These are phyloP conservation scores for Pollicipes pollicipes DNA, from an alignment of 1,140 invertebrate genomes.

Conservation along the genomic window DNA sequence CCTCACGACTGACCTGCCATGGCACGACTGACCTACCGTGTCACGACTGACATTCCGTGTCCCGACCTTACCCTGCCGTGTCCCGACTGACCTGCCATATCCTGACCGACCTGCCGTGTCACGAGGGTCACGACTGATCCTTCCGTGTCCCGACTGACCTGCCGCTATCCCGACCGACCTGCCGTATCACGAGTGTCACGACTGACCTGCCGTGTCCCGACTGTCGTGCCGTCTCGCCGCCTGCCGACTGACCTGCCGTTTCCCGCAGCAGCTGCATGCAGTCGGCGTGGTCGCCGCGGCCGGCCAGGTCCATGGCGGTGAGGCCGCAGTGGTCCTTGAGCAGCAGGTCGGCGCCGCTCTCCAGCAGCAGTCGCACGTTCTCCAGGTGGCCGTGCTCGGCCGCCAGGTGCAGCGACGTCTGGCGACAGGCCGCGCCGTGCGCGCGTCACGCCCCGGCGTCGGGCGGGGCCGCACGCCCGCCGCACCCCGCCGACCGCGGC, in stretches of 20 bases:
- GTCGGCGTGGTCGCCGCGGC: conserved; percentile 45
- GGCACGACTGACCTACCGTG: too few species aligned
- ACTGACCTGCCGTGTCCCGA: not conserved
- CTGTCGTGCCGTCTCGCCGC: too few species aligned
- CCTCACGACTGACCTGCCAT: too few species aligned
- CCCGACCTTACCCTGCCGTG: too few species aligned
- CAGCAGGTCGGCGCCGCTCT: conserved; percentile 44
- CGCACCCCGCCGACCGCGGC: too few species aligned
- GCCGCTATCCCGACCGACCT: not conserved
- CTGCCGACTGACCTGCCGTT: conserved; percentile 39
- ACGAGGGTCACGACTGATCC: too few species aligned
- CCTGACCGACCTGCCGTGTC: too few species aligned
- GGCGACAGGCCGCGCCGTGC: conserved; percentile 20
- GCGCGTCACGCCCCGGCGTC: too few species aligned
- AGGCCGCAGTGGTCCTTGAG: conserved; percentile 44
- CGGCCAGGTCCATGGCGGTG: conserved; percentile 53
- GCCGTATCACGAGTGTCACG: not conserved
- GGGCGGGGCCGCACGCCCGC: too few species aligned
- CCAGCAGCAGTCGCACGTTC: conserved; percentile 47
- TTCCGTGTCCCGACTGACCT: too few species aligned
- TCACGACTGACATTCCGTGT: too few species aligned
- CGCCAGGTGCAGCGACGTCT: conserved; percentile 62
- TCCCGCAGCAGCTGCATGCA: conserved; percentile 46
- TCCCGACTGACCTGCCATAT: not conserved
- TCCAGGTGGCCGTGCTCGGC: conserved; percentile 55